These are phyloP conservation scores for Corythornis cristatus DNA, from an alignment of 2,113 vertebrate species.

Conservation along the genomic window DNA sequence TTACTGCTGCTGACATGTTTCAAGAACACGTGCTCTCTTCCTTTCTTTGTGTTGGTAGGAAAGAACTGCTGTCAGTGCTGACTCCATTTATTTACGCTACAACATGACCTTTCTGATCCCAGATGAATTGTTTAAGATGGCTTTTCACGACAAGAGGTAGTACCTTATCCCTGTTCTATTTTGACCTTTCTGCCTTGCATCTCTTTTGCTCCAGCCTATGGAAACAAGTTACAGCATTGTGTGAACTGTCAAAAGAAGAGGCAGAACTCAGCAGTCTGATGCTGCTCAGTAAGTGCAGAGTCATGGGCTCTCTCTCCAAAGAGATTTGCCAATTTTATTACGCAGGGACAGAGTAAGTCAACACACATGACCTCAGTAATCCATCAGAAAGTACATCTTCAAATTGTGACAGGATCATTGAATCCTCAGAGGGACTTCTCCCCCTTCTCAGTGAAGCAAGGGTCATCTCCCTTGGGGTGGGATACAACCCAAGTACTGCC, in stretches of 20 bases:
- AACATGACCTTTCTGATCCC: not conserved
- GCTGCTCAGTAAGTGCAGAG: not conserved
- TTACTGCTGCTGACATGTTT: not conserved
- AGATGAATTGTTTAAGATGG: not conserved
- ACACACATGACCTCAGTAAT: not conserved
- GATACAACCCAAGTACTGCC: constrained; percentile 10
- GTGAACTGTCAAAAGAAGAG: not conserved
- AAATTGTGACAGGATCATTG: not conserved
- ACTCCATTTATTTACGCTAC: not conserved
- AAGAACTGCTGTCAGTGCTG: not conserved
- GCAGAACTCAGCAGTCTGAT: not conserved
- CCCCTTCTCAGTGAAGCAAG: not conserved
- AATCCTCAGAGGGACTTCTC: not conserved
- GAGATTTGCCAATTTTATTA: not conserved
- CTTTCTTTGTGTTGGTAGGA: not conserved
- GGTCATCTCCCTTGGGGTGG: constrained; percentile 28
- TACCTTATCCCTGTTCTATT: not conserved
- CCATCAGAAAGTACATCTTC: not conserved
- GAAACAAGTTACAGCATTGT: not conserved
- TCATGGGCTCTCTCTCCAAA: constrained; percentile 2
- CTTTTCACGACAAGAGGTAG: not conserved
- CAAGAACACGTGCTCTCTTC: not conserved
- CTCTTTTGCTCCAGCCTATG: not conserved
- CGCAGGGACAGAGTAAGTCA: not conserved
- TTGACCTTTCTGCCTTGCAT: not conserved